Evolutionary conservation across 2,888 invertebrate genomes (phyloP), one percentile per base, ranked within the genome.

Genomic region (Synergus japonicus): DNA sequence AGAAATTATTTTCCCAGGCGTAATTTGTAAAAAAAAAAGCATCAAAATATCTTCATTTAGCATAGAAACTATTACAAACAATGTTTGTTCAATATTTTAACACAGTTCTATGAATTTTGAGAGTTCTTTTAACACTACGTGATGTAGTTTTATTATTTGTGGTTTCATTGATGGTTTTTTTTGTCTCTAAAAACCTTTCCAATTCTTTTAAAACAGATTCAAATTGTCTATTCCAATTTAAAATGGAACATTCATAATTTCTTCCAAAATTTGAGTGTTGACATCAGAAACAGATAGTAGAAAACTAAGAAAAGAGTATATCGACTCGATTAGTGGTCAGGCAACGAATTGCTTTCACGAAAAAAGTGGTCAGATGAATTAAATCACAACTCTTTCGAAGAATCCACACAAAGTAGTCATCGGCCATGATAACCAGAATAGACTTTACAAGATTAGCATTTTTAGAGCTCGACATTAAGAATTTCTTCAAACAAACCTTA

Each of bases 301-400:
- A 49, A 69, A 69, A 49, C 49, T 69, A 49, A 49, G 49, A 69
- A 44, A 46, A 29, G 65, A 46, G 22, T 29, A 15, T 65, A 22
- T 44, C 46, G 67, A 46, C 46, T 69, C 46, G 29, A 69, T 69
- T 69, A 69, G 49, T 49, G n/a, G 12, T 49, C 37, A 46, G 43
- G 65, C 46, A 69, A 69, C 49, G 49, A 69, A 69, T 69, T 69
- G 69, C 69, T 69, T 69, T 69, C 69, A 69, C 37, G 69, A 49
- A 49, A 69, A 13, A 69, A 69, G 67, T 46, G 29, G 67, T 69
- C 66, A 66, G 66, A 43, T 65, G 37, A 65, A 37, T 41, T 65
- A 41, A 65, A 69, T 46, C 29, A 69, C 69, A 29, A 49, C 22
- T 69, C 49, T 46, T 8, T 7, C 49, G 2, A 69, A 49, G 2